These are phyloP conservation scores for Abscondita cerata DNA, from an alignment of 2,888 invertebrate species.

Conservation along the genomic window DNA sequence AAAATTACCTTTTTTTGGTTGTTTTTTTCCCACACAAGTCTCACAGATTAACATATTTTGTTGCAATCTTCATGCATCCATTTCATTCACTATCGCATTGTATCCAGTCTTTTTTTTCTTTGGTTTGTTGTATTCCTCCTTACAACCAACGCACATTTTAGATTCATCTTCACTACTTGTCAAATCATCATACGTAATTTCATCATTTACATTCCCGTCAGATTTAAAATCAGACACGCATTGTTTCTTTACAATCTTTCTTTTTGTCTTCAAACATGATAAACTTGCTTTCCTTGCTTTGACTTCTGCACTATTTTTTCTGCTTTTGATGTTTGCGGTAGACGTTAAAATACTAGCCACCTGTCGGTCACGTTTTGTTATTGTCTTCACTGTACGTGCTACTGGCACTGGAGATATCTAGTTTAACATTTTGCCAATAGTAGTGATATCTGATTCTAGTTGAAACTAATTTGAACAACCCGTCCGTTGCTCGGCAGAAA, in stretches of 20 bases:
- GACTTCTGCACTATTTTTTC: not conserved
- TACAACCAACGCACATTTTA: not conserved
- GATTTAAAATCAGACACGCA: not conserved
- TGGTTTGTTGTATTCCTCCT: not conserved
- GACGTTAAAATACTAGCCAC: conserved; percentile 7
- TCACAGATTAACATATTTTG: not conserved
- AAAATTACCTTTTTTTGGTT: not conserved
- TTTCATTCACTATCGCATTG: not conserved
- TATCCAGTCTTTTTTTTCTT: not conserved
- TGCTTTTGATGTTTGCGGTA: not conserved
- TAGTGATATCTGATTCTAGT: conserved; percentile 4
- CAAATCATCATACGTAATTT: not conserved
- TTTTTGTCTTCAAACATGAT: not conserved
- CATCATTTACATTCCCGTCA: not conserved
- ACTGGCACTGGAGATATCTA: conserved; percentile 11
- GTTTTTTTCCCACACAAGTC: not conserved
- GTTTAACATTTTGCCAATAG: conserved; percentile 13
- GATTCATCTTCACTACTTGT: not conserved
- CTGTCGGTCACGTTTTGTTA: conserved; percentile 6
- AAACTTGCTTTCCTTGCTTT: not conserved
- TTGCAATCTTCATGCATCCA: not conserved
- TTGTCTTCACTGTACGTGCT: not conserved
- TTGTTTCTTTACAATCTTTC: not conserved
- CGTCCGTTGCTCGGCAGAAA: not conserved
- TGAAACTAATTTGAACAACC: not conserved